Evolutionary conservation across 2,113 vertebrate species (phyloP).

Genomic region (Laticauda colubrina): DNA sequence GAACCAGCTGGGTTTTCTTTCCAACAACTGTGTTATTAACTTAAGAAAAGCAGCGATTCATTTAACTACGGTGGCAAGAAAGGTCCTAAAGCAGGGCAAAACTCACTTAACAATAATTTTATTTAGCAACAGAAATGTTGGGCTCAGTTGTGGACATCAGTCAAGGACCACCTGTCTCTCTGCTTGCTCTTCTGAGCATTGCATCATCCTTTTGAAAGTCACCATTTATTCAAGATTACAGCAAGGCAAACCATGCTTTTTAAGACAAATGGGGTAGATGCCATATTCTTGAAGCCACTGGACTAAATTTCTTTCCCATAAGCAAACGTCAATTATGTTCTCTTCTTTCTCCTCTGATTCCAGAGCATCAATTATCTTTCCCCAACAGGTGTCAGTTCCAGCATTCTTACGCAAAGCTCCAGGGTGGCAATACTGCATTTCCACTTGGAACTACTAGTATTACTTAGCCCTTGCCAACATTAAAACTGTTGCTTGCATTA

Average conservation of each 20-base stretch:
- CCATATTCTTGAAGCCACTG: background rate
- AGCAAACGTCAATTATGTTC: background rate
- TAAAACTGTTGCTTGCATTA: constrained; percentile 40
- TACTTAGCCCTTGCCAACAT: constrained; percentile 12
- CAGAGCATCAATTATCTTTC: constrained; percentile 2
- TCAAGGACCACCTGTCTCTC: background rate
- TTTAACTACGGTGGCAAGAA: too few relatives aligned
- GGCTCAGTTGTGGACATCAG: background rate
- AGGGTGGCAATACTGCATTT: constrained; percentile 13
- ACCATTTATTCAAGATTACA: background rate
- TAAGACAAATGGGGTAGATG: background rate
- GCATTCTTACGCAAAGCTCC: constrained; percentile 26
- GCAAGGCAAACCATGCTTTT: background rate
- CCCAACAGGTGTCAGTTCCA: background rate
- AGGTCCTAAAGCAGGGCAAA: too few relatives aligned
- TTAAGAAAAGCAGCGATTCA: too few relatives aligned
- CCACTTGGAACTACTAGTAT: constrained; percentile 1
- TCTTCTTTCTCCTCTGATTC: background rate
- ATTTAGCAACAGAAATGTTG: background rate
- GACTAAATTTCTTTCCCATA: background rate
- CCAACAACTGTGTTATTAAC: too few relatives aligned
- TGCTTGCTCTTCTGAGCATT: background rate
- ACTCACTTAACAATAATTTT: background rate
- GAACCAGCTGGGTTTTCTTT: too few relatives aligned
- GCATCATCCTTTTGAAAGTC: background rate